Conservation (phyloP, 1,140 invertebrate genomes). For the Drosophila repleta region DNA sequence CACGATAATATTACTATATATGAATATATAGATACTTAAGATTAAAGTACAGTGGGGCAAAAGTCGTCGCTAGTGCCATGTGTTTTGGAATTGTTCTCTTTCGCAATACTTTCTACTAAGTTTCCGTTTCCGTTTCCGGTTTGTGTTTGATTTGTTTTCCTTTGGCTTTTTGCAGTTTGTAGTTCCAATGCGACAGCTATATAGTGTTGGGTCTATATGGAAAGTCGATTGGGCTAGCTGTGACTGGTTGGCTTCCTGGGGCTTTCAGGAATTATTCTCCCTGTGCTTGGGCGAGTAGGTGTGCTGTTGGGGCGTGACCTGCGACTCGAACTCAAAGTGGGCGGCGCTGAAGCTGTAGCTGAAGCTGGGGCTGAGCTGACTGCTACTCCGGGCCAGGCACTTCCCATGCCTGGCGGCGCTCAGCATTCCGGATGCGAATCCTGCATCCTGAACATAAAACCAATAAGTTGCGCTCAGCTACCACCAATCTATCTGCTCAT, state of each 20-base stretch:
- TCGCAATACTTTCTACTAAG: conserved; percentile 27
- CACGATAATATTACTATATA: conserved; percentile 39
- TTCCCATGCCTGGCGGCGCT: conserved; percentile 74
- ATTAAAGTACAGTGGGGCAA: conserved; percentile 38
- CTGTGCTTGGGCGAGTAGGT: conserved; percentile 1
- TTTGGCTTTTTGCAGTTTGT: conserved; percentile 61
- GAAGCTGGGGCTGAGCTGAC: conserved; percentile 15
- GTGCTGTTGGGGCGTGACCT: neutral
- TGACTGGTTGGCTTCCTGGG: conserved; percentile 25
- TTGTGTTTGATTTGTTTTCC: conserved; percentile 25
- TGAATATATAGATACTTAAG: conserved; percentile 9
- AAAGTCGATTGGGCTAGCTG: conserved; percentile 43
- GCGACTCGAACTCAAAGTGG: neutral
- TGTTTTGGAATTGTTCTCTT: conserved; percentile 38
- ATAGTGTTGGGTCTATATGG: conserved; percentile 49
- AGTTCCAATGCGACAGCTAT: conserved; percentile 29
- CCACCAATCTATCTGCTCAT: conserved; percentile 89
- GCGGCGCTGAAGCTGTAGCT: conserved; percentile 6
- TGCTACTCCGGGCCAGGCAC: conserved; percentile 60
- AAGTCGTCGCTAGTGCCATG: conserved; percentile 14
- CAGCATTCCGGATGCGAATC: conserved; percentile 23
- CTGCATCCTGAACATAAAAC: conserved; percentile 60
- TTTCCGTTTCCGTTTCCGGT: conserved; percentile 13
- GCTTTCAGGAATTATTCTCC: conserved; percentile 7
- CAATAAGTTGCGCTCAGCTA: conserved; percentile 26